Evolutionary conservation across 2,113 vertebrate genomes (phyloP), one percentile per base, ranked within the genome.

Genomic region (Dissostichus mawsoni): DNA sequence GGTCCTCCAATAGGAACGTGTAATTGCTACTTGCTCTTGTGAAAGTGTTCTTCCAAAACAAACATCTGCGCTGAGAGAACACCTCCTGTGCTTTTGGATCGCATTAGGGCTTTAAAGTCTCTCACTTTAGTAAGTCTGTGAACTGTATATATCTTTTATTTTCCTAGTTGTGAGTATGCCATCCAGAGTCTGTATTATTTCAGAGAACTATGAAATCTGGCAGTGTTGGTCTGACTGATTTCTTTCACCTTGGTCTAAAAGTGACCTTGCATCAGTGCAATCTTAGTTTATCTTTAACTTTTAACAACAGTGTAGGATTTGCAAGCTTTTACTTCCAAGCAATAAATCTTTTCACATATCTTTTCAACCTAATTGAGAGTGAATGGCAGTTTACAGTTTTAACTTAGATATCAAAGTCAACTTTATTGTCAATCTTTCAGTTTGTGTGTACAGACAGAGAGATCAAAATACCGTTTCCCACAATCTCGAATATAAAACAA

Each of bases 21-120:
- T 74, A 71, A 76, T 78, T 85, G 73, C 69, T 41, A n/a, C 57
- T 78, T 74, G 10, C 67, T 25, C 62, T 80, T 81, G 29, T 55
- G 70, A 81, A 64, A 76, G 55, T 53, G 47, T 68, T 69, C 36
- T n/a, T 84, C 62, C 51, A 69, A 72, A 23, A 48, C 8, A 76
- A 86, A 80, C 52, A 58, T 65, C 80, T 77, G 52, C 18, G 2
- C 25, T 61, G 25, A 53, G 17, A 65, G 52, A 65, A n/a, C 53
- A 55, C 36, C 66, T 63, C 11, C 17, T 59, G 33, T 41, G 13
- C 12, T 55, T 70, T 65, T 12, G 2, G 47, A 36, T 50, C 13
- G 8, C 64, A 58, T 59, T 1, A 29, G 25, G 25, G 20, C 11
- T 18, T 0, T 47, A 7, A 29, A 66, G 29, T 29, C 29, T 63